phyloP scores from a whole-genome alignment of 2,888 invertebrate species.

The Pristionchus exspectatus region DNA sequence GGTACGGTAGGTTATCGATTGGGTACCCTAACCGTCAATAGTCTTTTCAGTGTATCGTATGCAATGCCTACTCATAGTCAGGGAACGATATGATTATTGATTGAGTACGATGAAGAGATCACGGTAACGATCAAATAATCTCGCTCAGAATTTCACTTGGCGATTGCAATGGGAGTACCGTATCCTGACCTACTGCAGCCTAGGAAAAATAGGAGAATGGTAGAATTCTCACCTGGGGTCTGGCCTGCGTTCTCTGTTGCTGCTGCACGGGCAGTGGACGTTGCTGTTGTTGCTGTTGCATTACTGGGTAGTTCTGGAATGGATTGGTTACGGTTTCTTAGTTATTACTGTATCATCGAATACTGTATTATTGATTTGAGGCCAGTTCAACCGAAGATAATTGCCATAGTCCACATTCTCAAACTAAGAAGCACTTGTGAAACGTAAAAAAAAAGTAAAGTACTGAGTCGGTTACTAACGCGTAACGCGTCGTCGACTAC shows the following conservation, averaged over 20 bases:
- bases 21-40: too few relatives aligned
- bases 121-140: background rate
- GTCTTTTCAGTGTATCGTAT: too few relatives aligned
- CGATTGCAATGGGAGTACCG: too few relatives aligned
- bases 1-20: background rate
- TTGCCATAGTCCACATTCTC: too few relatives aligned
- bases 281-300: background rate
- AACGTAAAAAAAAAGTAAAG: too few relatives aligned
- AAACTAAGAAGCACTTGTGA: background rate
- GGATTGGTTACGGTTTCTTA: background rate
- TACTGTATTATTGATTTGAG: background rate
- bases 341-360: background rate
- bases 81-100: background rate
- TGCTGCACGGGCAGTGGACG: background rate
- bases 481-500: too few relatives aligned
- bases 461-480: too few relatives aligned
- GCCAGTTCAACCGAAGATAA: too few relatives aligned
- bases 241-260: background rate
- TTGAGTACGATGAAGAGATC: background rate
- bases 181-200: background rate
- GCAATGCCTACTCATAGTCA: too few relatives aligned
- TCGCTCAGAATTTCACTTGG: too few relatives aligned
- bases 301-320: background rate
- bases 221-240: background rate
- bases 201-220: background rate